phyloP scores from a whole-genome alignment of 1,140 invertebrate species.

The Drosophila serrata region DNA sequence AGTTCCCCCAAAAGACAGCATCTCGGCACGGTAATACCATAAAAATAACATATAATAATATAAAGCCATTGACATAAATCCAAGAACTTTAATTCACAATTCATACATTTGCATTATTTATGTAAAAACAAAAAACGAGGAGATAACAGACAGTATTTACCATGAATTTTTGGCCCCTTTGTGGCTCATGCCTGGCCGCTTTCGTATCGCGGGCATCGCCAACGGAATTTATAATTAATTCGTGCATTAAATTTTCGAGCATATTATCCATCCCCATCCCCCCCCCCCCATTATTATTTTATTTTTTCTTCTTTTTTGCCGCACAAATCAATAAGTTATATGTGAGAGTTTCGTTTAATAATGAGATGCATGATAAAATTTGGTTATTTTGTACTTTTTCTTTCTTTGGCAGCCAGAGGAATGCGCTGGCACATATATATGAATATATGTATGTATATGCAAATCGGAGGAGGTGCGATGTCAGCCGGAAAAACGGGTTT shows the following conservation, averaged over 20 bases:
- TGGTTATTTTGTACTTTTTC: slow-evolving; percentile 10
- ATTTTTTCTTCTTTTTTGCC: slow-evolving; percentile 1
- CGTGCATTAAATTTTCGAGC: slow-evolving; percentile 65
- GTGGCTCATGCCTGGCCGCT: slow-evolving; percentile 56
- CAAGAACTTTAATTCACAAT: slow-evolving; percentile 56
- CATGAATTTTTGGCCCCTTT: slow-evolving; percentile 21
- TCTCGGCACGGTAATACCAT: slow-evolving; percentile 2
- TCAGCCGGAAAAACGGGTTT: slow-evolving; percentile 34
- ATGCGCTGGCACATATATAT: slow-evolving; percentile 8
- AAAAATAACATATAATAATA: slow-evolving; percentile 16
- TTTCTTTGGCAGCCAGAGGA: slow-evolving; percentile 11
- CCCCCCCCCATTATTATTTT: neutral
- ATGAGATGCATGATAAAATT: slow-evolving; percentile 51
- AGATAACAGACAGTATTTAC: slow-evolving; percentile 34
- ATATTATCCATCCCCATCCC: slow-evolving; percentile 23
- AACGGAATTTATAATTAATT: slow-evolving; percentile 81
- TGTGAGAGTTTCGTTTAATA: slow-evolving; percentile 48
- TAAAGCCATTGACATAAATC: neutral
- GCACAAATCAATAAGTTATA: slow-evolving; percentile 54
- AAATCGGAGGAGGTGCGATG: slow-evolving; percentile 12
- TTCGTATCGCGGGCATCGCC: slow-evolving; percentile 66
- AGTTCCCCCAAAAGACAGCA: slow-evolving; percentile 13
- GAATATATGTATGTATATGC: no score
- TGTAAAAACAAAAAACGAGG: neutral
- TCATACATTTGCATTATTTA: slow-evolving; percentile 11